Evolutionary conservation across 2,888 invertebrate genomes (phyloP).

Genomic region (Himalopsyche tibetana): DNA sequence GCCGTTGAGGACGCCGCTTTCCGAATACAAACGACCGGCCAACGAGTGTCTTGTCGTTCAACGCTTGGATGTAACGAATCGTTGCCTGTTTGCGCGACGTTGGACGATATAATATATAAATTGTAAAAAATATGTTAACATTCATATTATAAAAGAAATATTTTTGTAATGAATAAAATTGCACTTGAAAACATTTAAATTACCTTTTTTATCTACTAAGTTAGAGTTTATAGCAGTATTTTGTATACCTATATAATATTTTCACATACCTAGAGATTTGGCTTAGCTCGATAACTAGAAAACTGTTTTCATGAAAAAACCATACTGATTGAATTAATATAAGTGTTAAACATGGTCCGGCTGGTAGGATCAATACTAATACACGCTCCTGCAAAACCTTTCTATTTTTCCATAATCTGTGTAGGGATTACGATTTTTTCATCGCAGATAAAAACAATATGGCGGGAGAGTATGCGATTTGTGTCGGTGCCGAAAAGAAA

Average conservation of each 20-base stretch:
- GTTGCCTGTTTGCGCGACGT: neutral
- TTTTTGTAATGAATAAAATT: too few species aligned
- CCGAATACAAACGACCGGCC: constrained; percentile 58
- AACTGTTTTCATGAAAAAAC: too few species aligned
- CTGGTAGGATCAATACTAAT: neutral
- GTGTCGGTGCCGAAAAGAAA: constrained; percentile 54
- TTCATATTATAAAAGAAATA: too few species aligned
- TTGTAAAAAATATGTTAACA: too few species aligned
- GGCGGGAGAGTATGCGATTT: constrained; percentile 47
- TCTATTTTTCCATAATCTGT: neutral
- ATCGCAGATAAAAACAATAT: constrained; percentile 49
- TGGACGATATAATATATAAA: neutral
- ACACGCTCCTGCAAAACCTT: neutral
- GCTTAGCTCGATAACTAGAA: too few species aligned
- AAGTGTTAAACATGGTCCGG: too few species aligned
- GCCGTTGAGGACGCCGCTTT: constrained; percentile 51
- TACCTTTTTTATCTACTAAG: too few species aligned
- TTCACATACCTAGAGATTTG: too few species aligned
- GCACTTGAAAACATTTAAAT: too few species aligned
- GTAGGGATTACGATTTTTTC: neutral
- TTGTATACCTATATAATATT: too few species aligned
- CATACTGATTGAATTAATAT: too few species aligned
- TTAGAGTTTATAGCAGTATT: too few species aligned
- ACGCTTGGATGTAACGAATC: constrained; percentile 49
- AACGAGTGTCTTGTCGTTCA: neutral